Conservation (phyloP, 2,113 vertebrate species). For the Gracilinanus agilis region DNA sequence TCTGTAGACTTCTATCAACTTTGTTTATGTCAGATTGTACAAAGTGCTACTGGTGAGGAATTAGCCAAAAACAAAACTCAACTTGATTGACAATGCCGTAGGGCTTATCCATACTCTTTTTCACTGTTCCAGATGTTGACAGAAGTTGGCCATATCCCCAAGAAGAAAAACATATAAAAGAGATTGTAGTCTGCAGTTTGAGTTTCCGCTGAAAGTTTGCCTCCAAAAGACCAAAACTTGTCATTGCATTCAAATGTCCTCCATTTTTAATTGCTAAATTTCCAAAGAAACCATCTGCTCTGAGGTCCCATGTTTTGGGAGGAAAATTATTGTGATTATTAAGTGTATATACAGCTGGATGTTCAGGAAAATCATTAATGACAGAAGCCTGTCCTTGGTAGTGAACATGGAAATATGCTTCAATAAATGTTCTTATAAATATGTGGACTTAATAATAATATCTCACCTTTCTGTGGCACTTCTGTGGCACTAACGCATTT, state of each 20-base stretch:
- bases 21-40: conserved; percentile 70
- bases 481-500: background rate
- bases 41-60: conserved; percentile 62
- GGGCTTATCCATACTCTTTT: conserved; percentile 58
- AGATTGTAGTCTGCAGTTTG: background rate
- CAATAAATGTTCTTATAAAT: conserved; percentile 13
- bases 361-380: conserved; percentile 36
- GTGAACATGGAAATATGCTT: conserved; percentile 45
- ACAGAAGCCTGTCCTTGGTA: conserved; percentile 53
- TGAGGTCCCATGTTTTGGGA: conserved; percentile 57
- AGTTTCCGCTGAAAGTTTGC: conserved; percentile 61
- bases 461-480: background rate
- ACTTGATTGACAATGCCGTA: conserved; percentile 62
- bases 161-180: conserved; percentile 36
- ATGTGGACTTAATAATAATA: background rate
- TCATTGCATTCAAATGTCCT: conserved; percentile 67
- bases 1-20: conserved; percentile 66
- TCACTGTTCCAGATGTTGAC: conserved; percentile 66
- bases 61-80: conserved; percentile 64
- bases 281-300: conserved; percentile 59
- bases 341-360: conserved; percentile 66
- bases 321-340: conserved; percentile 50
- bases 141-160: conserved; percentile 32
- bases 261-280: conserved; percentile 51
- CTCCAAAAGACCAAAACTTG: conserved; percentile 53